Base-by-base conservation (phyloP, 1,140 invertebrate genomes). In the Belonocnema kinseyi region DNA sequence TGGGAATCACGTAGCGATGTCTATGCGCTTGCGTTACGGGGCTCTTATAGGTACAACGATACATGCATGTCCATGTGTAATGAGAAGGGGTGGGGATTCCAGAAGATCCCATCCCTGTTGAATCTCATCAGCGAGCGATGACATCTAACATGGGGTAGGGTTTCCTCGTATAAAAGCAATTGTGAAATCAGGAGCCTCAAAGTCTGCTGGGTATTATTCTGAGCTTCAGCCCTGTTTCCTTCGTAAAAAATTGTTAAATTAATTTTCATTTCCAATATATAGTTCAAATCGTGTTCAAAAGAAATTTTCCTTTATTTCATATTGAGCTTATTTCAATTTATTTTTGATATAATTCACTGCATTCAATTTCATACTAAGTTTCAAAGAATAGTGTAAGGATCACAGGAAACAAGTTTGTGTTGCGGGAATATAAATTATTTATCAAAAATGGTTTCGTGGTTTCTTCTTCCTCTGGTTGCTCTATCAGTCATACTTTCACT, bases 121-220 rank as follows among this genome's bases (percentile, higher is more conserved):
- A 66, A 79, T 85, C 73, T 76, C 74, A 80, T 75, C 72, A 78
- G 50, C 56, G 73, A 70, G 58, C 77, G 61, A 76, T 78, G 78
- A 76, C 75, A 46, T 77, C 77, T 54, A 75, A 78, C 73, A 75
- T 77, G 54, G 66, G 75, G 66, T 40, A 51, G 51, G 16, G 51
- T 50, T 21, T 50, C 56, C 70, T 78, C 83, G 88, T 90, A 90
- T 90, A 90, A 88, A 89, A 89, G 88, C 83, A 80, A 85, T 88
- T 85, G 83, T 83, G 70, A 72, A 74, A 82, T 74, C 81, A 81
- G 77, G 76, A 74, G 75, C 74, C 85, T 80, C 77, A 85, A 82
- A 83, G 77, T 82, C 75, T 77, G 72, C 78, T 75, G 40, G 56
- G 76, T 73, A 80, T 1, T 46, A 46, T 11, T 8, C 40, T 10